These are phyloP conservation scores for Clunio marinus DNA, from an alignment of 2,888 invertebrate genomes.

Conservation along the genomic window DNA sequence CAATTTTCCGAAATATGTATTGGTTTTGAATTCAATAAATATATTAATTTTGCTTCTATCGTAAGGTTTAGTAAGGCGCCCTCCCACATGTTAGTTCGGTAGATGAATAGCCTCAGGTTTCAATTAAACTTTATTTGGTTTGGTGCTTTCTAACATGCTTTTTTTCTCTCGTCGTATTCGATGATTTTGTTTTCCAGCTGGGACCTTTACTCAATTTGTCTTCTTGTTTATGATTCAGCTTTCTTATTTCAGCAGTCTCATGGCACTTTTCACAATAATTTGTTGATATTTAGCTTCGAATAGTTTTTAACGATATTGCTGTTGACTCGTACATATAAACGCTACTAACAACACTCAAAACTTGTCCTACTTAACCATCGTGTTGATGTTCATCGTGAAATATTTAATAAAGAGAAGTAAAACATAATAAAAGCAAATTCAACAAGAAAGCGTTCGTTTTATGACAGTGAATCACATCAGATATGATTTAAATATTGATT, in stretches of 20 bases:
- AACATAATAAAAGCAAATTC: too few species aligned
- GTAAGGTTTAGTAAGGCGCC: background rate
- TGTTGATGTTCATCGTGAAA: too few species aligned
- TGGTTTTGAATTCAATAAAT: conserved; percentile 9
- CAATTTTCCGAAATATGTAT: conserved; percentile 24
- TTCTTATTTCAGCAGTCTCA: too few species aligned
- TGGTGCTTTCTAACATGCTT: background rate
- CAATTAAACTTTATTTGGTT: conserved; percentile 32
- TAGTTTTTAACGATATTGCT: too few species aligned
- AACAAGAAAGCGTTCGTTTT: too few species aligned
- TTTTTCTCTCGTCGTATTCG: background rate
- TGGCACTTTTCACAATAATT: too few species aligned
- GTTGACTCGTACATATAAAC: too few species aligned
- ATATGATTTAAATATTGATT: conserved; percentile 11
- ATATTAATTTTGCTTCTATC: conserved; percentile 15
- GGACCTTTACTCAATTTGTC: conserved; percentile 13
- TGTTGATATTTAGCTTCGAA: too few species aligned
- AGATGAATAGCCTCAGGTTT: conserved; percentile 33
- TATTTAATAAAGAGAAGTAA: too few species aligned
- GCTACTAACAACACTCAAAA: too few species aligned
- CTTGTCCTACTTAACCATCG: too few species aligned
- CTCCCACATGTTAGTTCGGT: background rate
- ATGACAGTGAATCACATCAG: background rate
- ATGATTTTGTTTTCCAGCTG: conserved; percentile 2
- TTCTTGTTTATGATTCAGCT: background rate